Evolutionary conservation across 2,113 vertebrate species (phyloP).

Genomic region (Pithys albifrons): DNA sequence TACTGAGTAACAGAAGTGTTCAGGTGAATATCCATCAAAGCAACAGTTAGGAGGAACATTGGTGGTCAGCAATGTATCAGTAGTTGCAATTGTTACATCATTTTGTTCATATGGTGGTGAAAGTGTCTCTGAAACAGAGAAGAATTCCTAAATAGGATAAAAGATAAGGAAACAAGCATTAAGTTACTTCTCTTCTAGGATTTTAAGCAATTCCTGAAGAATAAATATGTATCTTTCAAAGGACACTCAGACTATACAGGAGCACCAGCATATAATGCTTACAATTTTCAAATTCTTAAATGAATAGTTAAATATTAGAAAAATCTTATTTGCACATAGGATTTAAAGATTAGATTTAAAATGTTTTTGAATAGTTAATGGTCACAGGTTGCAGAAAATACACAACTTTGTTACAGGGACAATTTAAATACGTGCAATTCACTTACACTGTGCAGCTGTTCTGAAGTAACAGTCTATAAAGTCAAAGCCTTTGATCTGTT

Average conservation of each 20-base stretch:
- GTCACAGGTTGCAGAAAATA: background rate
- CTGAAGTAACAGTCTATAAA: background rate
- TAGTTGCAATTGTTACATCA: background rate
- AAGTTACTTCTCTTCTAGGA: background rate
- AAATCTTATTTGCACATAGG: background rate
- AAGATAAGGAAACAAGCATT: background rate
- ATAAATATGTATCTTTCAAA: background rate
- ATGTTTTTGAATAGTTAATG: background rate
- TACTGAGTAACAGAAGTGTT: background rate
- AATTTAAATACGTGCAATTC: background rate
- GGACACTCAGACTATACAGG: background rate
- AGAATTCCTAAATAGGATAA: background rate
- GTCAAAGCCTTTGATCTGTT: background rate
- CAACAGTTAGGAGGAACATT: background rate
- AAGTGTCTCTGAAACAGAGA: background rate
- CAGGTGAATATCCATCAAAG: background rate
- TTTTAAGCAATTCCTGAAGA: background rate
- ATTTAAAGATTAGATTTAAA: background rate
- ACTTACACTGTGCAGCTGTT: background rate
- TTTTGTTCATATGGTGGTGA: background rate
- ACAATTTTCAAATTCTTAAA: background rate
- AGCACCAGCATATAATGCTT: background rate
- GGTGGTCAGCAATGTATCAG: background rate
- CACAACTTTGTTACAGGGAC: background rate
- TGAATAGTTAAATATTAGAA: background rate